Conservation (phyloP, 2,888 invertebrate species). For the Noctua fimbriata region DNA sequence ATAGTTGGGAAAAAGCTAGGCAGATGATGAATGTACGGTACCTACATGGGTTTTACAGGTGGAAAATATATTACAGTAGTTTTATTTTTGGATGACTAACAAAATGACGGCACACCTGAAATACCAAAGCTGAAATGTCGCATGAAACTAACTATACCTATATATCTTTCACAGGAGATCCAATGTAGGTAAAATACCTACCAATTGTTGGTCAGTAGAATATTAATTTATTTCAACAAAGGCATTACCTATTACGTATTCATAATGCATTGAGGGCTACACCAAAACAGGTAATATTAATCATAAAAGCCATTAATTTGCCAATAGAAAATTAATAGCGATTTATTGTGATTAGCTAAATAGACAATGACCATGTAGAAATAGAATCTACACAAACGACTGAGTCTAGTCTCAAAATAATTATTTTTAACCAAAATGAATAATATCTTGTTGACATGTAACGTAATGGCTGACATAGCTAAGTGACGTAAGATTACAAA, state of each 20-base stretch:
- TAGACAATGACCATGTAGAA: too few relatives aligned
- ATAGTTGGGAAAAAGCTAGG: neutral
- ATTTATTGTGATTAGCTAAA: neutral
- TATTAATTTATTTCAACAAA: neutral
- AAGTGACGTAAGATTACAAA: slow-evolving; percentile 33
- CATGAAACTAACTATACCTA: neutral
- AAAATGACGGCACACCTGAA: neutral
- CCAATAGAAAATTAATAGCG: neutral
- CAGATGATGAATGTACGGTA: neutral
- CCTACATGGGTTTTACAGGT: slow-evolving; percentile 13
- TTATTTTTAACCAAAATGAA: slow-evolving; percentile 29
- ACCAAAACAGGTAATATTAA: neutral
- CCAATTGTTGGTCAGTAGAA: neutral
- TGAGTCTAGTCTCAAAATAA: slow-evolving; percentile 19
- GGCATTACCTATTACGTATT: neutral
- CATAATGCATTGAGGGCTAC: neutral
- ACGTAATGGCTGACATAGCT: slow-evolving; percentile 21
- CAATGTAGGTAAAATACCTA: neutral
- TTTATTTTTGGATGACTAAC: slow-evolving; percentile 16
- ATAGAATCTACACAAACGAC: too few relatives aligned
- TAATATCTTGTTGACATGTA: slow-evolving; percentile 25
- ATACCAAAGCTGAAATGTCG: neutral
- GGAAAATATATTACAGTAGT: neutral
- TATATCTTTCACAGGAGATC: neutral
- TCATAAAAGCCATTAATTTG: neutral